Percentiles rank a stretch among this genome's conserved stretches.
Conservation (phyloP, 2,888 invertebrate species). For the Chloroclysta siterata region DNA sequence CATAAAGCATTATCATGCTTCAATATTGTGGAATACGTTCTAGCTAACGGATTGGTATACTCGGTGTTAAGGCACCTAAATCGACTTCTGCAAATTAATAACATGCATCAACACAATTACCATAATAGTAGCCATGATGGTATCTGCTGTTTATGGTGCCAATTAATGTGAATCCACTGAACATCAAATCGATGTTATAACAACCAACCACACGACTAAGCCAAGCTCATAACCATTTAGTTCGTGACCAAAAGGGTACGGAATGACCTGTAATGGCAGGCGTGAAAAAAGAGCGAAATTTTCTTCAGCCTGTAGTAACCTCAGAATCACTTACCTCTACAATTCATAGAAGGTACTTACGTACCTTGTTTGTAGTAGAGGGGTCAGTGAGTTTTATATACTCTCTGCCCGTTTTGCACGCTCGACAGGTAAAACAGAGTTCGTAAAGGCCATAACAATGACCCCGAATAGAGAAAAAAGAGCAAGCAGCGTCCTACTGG, state of each 20-base stretch:
- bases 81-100: slow-evolving; percentile 3
- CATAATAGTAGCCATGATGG: background rate
- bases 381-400: background rate
- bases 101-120: slow-evolving; percentile 9
- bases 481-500: background rate
- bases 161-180: slow-evolving; percentile 8
- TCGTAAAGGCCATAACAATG: background rate
- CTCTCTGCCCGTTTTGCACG: background rate
- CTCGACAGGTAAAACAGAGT: background rate
- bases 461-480: background rate
- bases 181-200: slow-evolving; percentile 6
- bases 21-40: slow-evolving; percentile 3
- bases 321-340: slow-evolving; percentile 22
- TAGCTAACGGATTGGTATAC: slow-evolving; percentile 2
- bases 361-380: slow-evolving; percentile 14
- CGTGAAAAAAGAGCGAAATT: slow-evolving; percentile 9
- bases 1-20: too few relatives aligned
- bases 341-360: slow-evolving; percentile 14
- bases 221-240: slow-evolving; percentile 8
- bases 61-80: slow-evolving; percentile 11
- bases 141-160: background rate
- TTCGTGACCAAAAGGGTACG: slow-evolving; percentile 12
- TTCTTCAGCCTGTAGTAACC: slow-evolving; percentile 8
- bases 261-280: background rate
- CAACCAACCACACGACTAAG: background rate